Conservation (phyloP, 2,113 vertebrate species). For the Nanorana parkeri region DNA sequence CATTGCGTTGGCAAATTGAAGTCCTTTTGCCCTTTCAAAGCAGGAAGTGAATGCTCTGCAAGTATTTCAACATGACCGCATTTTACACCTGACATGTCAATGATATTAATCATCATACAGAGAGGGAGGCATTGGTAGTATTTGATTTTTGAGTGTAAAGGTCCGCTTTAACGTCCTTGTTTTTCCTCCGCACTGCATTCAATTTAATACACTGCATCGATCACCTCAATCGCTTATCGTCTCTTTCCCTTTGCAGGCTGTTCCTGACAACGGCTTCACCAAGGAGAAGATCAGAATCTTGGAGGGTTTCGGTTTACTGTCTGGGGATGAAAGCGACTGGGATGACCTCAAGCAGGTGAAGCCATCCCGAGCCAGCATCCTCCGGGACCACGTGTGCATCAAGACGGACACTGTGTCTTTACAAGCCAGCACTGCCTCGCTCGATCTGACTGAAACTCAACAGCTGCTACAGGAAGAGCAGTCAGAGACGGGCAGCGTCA, state of each 20-base stretch:
- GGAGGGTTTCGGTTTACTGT: slow-evolving; percentile 94
- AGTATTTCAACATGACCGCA: too few relatives aligned
- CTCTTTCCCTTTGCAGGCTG: slow-evolving; percentile 70
- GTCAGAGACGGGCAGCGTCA: slow-evolving; percentile 94
- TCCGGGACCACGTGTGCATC: slow-evolving; percentile 93
- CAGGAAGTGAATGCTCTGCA: too few relatives aligned
- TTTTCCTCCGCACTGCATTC: too few relatives aligned
- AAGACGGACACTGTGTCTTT: slow-evolving; percentile 95
- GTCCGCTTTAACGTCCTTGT: too few relatives aligned
- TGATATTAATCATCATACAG: too few relatives aligned
- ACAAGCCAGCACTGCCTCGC: slow-evolving; percentile 93
- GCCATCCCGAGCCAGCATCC: slow-evolving; percentile 86
- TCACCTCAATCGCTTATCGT: background rate
- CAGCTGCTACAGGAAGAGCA: slow-evolving; percentile 95
- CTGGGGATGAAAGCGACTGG: slow-evolving; percentile 91
- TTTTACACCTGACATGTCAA: too few relatives aligned
- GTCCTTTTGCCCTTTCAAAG: too few relatives aligned
- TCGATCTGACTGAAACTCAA: slow-evolving; percentile 94
- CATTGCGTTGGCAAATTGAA: too few relatives aligned
- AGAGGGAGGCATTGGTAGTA: too few relatives aligned
- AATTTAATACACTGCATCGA: background rate
- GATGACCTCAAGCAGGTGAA: slow-evolving; percentile 96
- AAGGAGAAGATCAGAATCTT: slow-evolving; percentile 98
- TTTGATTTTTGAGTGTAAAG: too few relatives aligned
- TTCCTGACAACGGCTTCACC: slow-evolving; percentile 87